phyloP scores from a whole-genome alignment of 37 sponge, comb jelly and placozoan species.

The Agelas oroides region DNA sequence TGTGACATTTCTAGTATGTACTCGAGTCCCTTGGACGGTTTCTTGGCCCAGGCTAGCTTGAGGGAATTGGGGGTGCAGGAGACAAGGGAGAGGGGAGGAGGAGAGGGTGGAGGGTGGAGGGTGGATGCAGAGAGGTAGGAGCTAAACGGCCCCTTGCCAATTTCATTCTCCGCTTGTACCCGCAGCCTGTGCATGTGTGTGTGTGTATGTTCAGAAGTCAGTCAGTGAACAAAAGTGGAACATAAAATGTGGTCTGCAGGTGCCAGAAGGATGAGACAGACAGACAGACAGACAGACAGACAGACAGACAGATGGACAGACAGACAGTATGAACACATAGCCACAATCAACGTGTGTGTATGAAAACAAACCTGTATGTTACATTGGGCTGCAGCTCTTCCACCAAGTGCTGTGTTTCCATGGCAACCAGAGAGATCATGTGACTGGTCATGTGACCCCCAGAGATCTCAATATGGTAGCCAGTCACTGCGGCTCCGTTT shows the following conservation, averaged over 20 bases:
- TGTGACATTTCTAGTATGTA: slow-evolving; percentile 52
- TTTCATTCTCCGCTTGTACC: slow-evolving; percentile 65
- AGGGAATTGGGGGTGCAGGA: slow-evolving; percentile 53
- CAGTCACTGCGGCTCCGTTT: slow-evolving; percentile 60
- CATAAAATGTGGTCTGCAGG: too few species aligned
- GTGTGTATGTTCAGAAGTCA: too few species aligned
- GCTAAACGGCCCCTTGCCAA: slow-evolving; percentile 63
- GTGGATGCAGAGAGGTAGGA: slow-evolving; percentile 30
- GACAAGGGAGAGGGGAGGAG: slow-evolving; percentile 62
- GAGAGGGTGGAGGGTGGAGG: slow-evolving; percentile 74
- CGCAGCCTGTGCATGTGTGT: slow-evolving; percentile 44
- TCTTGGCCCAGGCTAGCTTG: slow-evolving; percentile 74
- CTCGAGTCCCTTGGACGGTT: slow-evolving; percentile 5
- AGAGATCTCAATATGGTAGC: slow-evolving; percentile 49
- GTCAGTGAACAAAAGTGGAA: too few species aligned
- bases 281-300: too few species aligned
- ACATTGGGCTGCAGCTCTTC: slow-evolving; percentile 43
- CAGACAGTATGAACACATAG: too few species aligned
- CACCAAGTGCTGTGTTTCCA: slow-evolving; percentile 43
- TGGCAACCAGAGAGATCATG: slow-evolving; percentile 16
- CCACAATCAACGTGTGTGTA: too few species aligned
- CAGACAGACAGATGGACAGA: too few species aligned
- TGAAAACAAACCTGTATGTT: slow-evolving; percentile 69
- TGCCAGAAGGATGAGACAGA: too few species aligned
- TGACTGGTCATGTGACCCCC: slow-evolving; percentile 28